These are phyloP conservation scores for Macrophya alboannulata DNA, from an alignment of 2,888 invertebrate species.

Conservation along the genomic window DNA sequence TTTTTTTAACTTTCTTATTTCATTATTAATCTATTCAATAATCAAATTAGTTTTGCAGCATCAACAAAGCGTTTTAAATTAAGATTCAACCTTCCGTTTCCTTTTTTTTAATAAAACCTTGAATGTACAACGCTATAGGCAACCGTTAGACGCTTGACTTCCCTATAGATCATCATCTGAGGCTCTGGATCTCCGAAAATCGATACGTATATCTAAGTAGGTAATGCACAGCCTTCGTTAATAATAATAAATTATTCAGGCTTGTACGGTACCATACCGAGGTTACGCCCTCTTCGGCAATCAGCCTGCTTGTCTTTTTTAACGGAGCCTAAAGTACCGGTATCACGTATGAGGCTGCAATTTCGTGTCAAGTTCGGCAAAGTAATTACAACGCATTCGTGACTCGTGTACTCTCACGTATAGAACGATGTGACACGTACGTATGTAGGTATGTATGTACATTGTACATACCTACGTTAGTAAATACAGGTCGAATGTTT, in stretches of 20 bases:
- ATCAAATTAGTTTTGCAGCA: slow-evolving; percentile 43
- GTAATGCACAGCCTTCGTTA: not conserved
- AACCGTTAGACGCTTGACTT: not conserved
- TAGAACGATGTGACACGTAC: slow-evolving; percentile 19
- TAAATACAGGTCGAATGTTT: slow-evolving; percentile 21
- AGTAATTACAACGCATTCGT: slow-evolving; percentile 21
- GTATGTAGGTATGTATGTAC: not conserved
- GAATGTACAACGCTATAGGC: not conserved
- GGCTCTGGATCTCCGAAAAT: slow-evolving; percentile 6
- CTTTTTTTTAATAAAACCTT: slow-evolving; percentile 12
- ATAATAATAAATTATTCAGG: slow-evolving; percentile 6
- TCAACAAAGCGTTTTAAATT: slow-evolving; percentile 43
- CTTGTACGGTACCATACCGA: not conserved
- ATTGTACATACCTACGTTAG: not conserved
- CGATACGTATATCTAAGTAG: not conserved
- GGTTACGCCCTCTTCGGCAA: not conserved
- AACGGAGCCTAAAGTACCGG: not conserved
- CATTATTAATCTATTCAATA: slow-evolving; percentile 16
- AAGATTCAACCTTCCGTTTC: slow-evolving; percentile 29
- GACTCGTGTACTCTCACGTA: slow-evolving; percentile 28
- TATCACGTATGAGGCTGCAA: slow-evolving; percentile 29
- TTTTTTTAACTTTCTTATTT: not conserved
- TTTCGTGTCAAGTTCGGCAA: slow-evolving; percentile 37
- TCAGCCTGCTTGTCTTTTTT: not conserved
- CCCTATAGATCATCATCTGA: not conserved